A percentile compares a stretch with the other conserved stretches of the same genome.
phyloP scores from a whole-genome alignment of 2,888 invertebrate genomes.

The Gasteruption jaculator region DNA sequence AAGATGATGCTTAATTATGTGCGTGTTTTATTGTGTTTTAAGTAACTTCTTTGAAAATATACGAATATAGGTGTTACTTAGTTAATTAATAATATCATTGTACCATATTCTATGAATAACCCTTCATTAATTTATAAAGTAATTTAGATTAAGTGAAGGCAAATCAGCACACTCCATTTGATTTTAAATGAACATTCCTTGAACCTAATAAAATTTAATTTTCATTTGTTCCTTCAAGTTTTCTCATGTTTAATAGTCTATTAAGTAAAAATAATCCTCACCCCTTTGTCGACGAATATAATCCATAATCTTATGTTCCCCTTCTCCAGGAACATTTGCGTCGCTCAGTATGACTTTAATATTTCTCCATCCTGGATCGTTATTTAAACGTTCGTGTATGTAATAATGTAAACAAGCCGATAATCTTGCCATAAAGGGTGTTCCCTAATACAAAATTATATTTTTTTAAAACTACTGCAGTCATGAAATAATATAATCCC shows the following conservation, averaged over 20 bases:
- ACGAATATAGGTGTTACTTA: too few relatives aligned
- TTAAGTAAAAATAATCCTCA: constrained; percentile 30
- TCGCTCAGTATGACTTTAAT: constrained; percentile 97
- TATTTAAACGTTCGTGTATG: constrained; percentile 85
- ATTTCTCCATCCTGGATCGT: constrained; percentile 90
- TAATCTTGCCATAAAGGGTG: constrained; percentile 92
- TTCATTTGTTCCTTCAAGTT: constrained; percentile 1
- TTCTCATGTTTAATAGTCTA: neutral
- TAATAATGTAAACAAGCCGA: constrained; percentile 84
- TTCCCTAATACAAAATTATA: constrained; percentile 61
- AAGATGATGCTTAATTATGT: too few relatives aligned
- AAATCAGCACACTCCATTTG: too few relatives aligned
- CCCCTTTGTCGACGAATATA: constrained; percentile 92
- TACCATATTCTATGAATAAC: too few relatives aligned
- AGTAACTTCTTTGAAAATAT: too few relatives aligned
- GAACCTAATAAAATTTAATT: neutral
- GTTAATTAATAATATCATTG: too few relatives aligned
- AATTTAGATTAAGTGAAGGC: too few relatives aligned
- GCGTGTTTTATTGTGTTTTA: too few relatives aligned
- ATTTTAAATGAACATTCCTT: too few relatives aligned
- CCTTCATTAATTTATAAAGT: too few relatives aligned
- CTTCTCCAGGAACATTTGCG: constrained; percentile 96
- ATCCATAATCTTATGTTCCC: constrained; percentile 99
- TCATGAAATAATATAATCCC: neutral
- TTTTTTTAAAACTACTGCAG: too few relatives aligned